phyloP scores from a whole-genome alignment of 2,888 invertebrate genomes.

The Spatulosminthurus flaviceps region DNA sequence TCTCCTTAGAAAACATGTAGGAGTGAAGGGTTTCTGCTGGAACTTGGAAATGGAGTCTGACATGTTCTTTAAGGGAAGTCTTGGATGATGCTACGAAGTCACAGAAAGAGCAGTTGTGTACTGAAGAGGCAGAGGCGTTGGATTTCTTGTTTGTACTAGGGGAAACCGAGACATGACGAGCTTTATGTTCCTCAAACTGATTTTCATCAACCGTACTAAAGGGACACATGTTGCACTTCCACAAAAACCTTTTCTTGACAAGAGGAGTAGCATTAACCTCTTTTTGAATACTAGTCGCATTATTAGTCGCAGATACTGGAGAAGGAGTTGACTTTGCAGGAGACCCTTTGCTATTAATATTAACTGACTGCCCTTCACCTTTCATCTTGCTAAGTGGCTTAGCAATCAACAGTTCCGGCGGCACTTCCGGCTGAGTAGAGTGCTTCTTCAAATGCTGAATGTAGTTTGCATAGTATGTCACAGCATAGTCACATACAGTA shows the following conservation, averaged over 20 bases:
- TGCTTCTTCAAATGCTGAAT: constrained; percentile 85
- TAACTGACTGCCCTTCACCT: constrained; percentile 10
- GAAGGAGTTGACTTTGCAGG: not conserved
- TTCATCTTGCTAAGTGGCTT: constrained; percentile 53
- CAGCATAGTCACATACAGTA: constrained; percentile 86
- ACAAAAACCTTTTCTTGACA: constrained; percentile 16
- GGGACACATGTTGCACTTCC: constrained; percentile 78
- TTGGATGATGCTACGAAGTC: constrained; percentile 81
- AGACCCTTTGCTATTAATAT: not conserved
- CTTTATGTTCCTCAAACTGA: constrained; percentile 73
- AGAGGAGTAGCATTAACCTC: no score
- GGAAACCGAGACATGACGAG: constrained; percentile 67
- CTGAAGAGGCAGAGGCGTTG: no score
- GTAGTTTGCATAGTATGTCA: constrained; percentile 85
- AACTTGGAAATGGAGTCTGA: constrained; percentile 76
- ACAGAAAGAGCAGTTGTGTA: constrained; percentile 81
- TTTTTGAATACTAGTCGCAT: not conserved
- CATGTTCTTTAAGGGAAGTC: constrained; percentile 80
- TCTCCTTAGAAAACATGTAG: constrained; percentile 42
- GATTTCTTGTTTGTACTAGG: no score
- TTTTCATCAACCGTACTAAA: constrained; percentile 79
- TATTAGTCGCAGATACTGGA: not conserved
- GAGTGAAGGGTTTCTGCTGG: constrained; percentile 36
- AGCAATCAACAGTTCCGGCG: constrained; percentile 53
- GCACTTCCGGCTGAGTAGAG: constrained; percentile 60